Evolutionary conservation across 2,888 invertebrate genomes (phyloP), one percentile per base, ranked within the genome.

Genomic region (Emmelina monodactyla): DNA sequence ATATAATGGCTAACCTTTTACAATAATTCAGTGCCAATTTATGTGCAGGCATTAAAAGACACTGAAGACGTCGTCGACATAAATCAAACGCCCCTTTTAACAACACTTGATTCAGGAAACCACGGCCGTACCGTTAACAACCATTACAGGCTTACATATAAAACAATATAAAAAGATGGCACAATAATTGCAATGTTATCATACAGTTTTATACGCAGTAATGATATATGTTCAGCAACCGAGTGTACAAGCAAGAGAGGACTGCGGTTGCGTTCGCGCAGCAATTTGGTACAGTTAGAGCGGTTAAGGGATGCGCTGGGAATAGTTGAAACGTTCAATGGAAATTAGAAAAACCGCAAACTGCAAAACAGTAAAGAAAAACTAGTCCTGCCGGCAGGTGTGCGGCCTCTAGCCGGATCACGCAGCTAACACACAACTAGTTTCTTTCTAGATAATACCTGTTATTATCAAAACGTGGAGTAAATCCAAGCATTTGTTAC

Each of bases 281-380:
- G 55, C 51, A 55, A 60, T 62, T 62, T 60, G 51, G 51, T 60
- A 64, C 62, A 62, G 65, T 65, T 64, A 66, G 36, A 51, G 59
- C 51, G 57, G 58, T 58, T 63, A 59, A 64, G 62, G 61, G 63
- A 61, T 62, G 55, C 47, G 46, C 49, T 54, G 53, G 50, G 53
- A 64, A 58, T 51, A 43, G 47, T 50, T 51, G 47, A 43, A 43
- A 48, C 40, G 40, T 45, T 46, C 46, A 50, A 54, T 53, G 55
- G 52, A 48, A 43, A 47, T 55, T 57, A 61, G 55, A 60, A 62
- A 61, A 65, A 67, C 59, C 56, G 53, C 57, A 60, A 62, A 61
- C 50, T 58, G 51, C 49, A 49, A 14, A 29, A 13, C 4, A 6
- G 29, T n/a, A n/a, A 29, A 29, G 43, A 63, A 70, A 68, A 71